Percentiles rank a stretch among this genome's conserved stretches.
These are phyloP conservation scores for Rotaria macrura DNA, from an alignment of 2,888 invertebrate species.

Conservation along the genomic window DNA sequence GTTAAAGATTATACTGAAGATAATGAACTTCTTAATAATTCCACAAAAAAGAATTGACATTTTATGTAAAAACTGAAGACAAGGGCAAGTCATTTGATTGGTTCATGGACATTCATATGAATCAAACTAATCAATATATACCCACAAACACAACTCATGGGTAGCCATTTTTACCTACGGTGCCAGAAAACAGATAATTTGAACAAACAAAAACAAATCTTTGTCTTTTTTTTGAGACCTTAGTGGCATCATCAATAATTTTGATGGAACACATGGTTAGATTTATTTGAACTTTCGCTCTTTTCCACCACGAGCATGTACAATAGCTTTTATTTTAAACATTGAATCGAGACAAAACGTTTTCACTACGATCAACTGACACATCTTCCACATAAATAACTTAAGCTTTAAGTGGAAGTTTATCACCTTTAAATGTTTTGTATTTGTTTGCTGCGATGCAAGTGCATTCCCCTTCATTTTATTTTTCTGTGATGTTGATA, in stretches of 20 bases:
- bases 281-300: slow-evolving; percentile 86
- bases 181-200: no score
- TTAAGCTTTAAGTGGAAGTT: neutral
- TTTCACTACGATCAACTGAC: slow-evolving; percentile 83
- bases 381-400: slow-evolving; percentile 63
- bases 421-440: neutral
- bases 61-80: no score
- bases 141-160: slow-evolving; percentile 71
- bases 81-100: no score
- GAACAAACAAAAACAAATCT: no score
- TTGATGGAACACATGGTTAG: slow-evolving; percentile 88
- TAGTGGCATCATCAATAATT: slow-evolving; percentile 83
- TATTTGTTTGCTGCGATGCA: no score
- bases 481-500: no score
- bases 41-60: no score
- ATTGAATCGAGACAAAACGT: slow-evolving; percentile 96
- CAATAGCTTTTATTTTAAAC: slow-evolving; percentile 73
- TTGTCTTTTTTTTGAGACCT: slow-evolving; percentile 62
- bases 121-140: slow-evolving; percentile 96
- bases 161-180: neutral
- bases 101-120: slow-evolving; percentile 62
- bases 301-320: slow-evolving; percentile 82
- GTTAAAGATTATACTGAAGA: no score
- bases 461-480: no score
- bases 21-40: no score